A percentile compares a stretch with the other conserved stretches of the same genome.
phyloP scores from a whole-genome alignment of 2,113 vertebrate species.

The Otis tarda region DNA sequence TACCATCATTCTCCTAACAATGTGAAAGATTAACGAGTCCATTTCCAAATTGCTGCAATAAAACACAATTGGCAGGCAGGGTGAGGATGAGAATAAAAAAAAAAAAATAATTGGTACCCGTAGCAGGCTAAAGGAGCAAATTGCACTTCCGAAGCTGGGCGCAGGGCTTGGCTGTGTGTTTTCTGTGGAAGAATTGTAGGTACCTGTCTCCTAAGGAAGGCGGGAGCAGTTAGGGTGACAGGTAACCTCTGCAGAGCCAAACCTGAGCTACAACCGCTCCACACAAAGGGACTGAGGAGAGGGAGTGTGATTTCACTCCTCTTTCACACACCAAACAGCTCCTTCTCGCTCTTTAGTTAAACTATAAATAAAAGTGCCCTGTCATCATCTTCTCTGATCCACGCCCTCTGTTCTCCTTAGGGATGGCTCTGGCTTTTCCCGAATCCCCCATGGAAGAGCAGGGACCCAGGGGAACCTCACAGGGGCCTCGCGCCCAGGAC shows the following conservation, averaged over 20 bases:
- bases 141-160: background rate
- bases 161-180: background rate
- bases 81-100: background rate
- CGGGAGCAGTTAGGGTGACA: background rate
- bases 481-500: rapidly evolving
- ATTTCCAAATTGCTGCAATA: background rate
- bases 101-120: background rate
- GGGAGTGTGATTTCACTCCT: background rate
- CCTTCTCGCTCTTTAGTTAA: background rate
- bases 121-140: background rate
- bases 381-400: background rate
- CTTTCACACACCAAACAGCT: background rate
- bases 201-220: background rate
- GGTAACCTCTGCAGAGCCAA: background rate
- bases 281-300: background rate
- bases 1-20: background rate
- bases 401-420: background rate
- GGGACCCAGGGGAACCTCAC: background rate
- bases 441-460: background rate
- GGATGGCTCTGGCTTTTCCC: background rate
- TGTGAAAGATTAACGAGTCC: background rate
- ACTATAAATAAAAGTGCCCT: background rate
- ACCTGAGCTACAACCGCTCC: rapidly evolving
- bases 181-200: background rate
- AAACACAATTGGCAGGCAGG: background rate